Evolutionary conservation across 2,113 vertebrate genomes (phyloP), one percentile per base, ranked within the genome.

Genomic region (Tachysurus fulvidraco): DNA sequence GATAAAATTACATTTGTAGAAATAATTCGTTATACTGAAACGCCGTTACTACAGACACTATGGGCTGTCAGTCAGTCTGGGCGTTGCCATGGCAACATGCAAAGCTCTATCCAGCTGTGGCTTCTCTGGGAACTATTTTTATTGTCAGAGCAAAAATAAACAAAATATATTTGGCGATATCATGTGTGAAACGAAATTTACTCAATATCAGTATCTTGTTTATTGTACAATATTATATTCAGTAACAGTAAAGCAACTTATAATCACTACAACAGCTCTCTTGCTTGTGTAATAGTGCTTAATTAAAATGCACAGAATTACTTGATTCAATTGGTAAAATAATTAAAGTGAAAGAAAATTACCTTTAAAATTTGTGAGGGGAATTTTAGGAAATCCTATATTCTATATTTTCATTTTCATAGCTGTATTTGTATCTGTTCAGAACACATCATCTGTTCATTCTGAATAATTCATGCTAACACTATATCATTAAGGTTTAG

Each of bases 71-170:
- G 23, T 76, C 23, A 25, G 44, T 13, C 41, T 46, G 9, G 46
- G 71, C 5, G 1, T 76, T 25, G 12, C 10, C 73, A 76, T 50
- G 73, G 44, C 73, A 76, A 77, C 74, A 50, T 6, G 3, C 5
- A 19, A 77, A 54, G 25, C 74, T 77, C 74, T 28, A 77, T 77
- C 74, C 46, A 28, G 25, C 74, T 28, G 5, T 77, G 74, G 16
- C 25, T 54, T 77, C 74, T 77, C 52, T 77, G 13, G 13, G 46
- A 77, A 77, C 50, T 77, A 28, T 28, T 77, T 77, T 77, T 54
- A 50, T 77, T 77, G 46, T 50, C 46, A 6, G 46, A 77, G 25
- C 5, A 1, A 54, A 52, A 77, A 28, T 54, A 77, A 50, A 77
- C 23, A 77, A 52, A 52, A 25, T 52, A 77, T 77, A n/a, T 52